These are phyloP conservation scores for Charadrius vociferus DNA, from an alignment of 2,113 vertebrate genomes.

Conservation along the genomic window DNA sequence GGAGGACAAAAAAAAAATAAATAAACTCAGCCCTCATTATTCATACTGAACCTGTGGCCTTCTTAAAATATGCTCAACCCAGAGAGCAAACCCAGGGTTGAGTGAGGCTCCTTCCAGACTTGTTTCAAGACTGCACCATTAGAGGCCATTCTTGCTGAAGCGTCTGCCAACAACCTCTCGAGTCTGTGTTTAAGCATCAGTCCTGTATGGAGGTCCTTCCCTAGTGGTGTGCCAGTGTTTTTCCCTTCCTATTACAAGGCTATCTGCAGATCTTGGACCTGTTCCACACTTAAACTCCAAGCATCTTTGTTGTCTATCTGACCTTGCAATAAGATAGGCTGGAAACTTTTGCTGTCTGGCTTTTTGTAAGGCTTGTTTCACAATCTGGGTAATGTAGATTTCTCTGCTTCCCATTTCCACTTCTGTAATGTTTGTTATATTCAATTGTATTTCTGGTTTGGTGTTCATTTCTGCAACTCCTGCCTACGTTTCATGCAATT, in stretches of 20 bases:
- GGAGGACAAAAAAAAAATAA: background rate
- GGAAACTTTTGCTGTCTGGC: constrained; percentile 18
- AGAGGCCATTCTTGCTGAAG: background rate
- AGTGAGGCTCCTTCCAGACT: background rate
- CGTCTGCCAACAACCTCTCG: background rate
- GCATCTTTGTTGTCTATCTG: constrained; percentile 32
- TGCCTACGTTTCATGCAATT: background rate
- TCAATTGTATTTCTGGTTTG: background rate
- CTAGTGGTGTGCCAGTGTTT: background rate
- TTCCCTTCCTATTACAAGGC: background rate
- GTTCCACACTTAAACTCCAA: constrained; percentile 18
- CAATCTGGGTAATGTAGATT: background rate
- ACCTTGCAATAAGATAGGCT: constrained; percentile 1
- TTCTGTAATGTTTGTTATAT: constrained; percentile 21
- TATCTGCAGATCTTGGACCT: constrained; percentile 36
- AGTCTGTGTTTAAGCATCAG: background rate
- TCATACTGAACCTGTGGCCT: background rate
- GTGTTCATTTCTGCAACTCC: constrained; percentile 25
- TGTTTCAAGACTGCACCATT: background rate
- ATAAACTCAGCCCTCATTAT: background rate
- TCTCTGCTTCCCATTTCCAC: constrained; percentile 21
- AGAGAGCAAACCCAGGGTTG: background rate
- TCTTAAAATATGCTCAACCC: background rate
- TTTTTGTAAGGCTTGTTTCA: constrained; percentile 22
- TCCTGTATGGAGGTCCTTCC: background rate